These are phyloP conservation scores for Abrostola triplasia DNA, from an alignment of 2,888 invertebrate genomes.

Conservation along the genomic window DNA sequence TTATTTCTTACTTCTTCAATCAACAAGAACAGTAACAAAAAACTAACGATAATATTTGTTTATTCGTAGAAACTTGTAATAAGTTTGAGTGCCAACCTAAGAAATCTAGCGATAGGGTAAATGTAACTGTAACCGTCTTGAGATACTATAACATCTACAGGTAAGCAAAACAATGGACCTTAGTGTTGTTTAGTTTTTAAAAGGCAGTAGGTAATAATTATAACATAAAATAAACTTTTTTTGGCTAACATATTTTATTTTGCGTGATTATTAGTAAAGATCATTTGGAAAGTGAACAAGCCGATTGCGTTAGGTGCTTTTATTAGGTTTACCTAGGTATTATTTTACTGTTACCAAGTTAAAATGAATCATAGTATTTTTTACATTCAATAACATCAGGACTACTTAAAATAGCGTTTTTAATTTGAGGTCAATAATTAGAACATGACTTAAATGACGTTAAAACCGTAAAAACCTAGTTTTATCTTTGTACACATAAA, in stretches of 20 bases:
- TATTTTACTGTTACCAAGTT: no score
- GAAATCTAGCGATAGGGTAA: constrained; percentile 25
- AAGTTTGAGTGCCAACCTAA: constrained; percentile 29
- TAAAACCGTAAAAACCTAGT: constrained; percentile 1
- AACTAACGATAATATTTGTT: neutral
- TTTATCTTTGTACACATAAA: neutral
- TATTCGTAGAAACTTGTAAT: neutral
- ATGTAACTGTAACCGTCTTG: constrained; percentile 1
- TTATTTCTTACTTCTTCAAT: no score
- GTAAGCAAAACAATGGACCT: neutral
- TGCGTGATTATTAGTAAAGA: no score
- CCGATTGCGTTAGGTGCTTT: no score
- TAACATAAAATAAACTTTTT: no score
- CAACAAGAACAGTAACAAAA: neutral
- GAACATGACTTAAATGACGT: neutral
- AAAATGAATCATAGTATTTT: no score
- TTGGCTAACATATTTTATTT: no score
- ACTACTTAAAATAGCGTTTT: neutral
- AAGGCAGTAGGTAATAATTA: neutral
- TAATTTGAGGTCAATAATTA: constrained; percentile 1
- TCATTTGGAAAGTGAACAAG: no score
- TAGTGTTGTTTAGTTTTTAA: neutral
- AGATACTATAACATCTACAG: neutral
- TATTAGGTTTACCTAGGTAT: no score
- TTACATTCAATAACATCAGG: no score